Conservation (phyloP, 2,797 vertebrate genomes). For the Muscicapa striata region DNA sequence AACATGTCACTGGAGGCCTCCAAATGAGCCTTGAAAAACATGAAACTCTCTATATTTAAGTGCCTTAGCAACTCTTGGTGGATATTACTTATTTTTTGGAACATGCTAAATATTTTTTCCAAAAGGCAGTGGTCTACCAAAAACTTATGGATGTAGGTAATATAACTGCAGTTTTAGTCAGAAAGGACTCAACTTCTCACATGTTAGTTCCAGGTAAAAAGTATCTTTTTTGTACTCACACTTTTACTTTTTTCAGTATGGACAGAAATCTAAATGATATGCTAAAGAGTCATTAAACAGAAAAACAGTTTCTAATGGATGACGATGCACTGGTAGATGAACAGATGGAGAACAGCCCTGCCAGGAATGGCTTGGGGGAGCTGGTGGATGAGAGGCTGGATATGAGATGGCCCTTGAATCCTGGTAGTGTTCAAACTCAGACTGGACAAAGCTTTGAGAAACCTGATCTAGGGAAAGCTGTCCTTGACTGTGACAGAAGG, state of each 20-base stretch:
- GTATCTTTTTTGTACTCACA: neutral
- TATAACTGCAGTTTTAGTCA: neutral
- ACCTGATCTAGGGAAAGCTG: neutral
- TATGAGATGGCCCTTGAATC: neutral
- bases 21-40: neutral
- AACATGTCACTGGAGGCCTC: neutral
- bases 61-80: neutral
- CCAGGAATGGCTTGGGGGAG: neutral
- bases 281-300: neutral
- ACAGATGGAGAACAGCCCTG: neutral
- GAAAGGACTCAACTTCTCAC: rapidly evolving
- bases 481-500: neutral
- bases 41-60: neutral
- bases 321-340: neutral
- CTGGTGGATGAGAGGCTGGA: neutral
- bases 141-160: neutral
- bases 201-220: neutral
- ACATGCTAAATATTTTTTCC: neutral
- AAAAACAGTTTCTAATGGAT: neutral
- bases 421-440: neutral
- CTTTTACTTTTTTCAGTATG: neutral
- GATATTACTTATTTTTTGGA: neutral
- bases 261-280: neutral
- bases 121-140: neutral
- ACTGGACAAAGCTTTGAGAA: neutral